Conservation (phyloP, 2,113 vertebrate genomes). For the Anhinga anhinga region DNA sequence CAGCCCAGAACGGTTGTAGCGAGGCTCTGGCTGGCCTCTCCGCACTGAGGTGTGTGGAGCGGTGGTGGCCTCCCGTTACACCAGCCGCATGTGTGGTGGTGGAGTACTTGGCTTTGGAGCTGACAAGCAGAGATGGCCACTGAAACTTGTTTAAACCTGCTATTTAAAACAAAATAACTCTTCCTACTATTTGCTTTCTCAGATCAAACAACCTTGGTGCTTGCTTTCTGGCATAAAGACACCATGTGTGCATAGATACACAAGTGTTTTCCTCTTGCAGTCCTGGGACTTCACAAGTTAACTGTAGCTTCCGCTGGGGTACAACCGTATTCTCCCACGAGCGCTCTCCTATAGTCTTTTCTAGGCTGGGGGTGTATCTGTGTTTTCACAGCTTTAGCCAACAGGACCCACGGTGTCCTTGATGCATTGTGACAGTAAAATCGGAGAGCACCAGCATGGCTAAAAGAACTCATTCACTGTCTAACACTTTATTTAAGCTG, state of each 20-base stretch:
- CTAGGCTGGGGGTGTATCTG: neutral
- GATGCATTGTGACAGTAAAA: neutral
- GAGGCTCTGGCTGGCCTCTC: neutral
- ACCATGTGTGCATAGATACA: neutral
- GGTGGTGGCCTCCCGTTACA: neutral
- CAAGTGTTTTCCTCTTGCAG: neutral
- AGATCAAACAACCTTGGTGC: neutral
- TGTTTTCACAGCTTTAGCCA: neutral
- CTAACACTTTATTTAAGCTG: neutral
- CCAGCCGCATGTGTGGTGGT: neutral
- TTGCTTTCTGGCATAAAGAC: neutral
- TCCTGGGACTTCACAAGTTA: neutral
- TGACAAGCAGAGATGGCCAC: neutral
- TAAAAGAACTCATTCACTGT: neutral
- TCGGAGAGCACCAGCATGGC: neutral
- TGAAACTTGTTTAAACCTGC: neutral
- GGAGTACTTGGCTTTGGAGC: neutral
- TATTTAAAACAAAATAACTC: neutral
- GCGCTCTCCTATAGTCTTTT: neutral
- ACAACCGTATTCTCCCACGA: neutral
- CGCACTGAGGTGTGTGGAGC: neutral
- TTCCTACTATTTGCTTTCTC: neutral
- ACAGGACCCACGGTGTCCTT: too few relatives aligned
- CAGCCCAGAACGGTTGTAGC: neutral
- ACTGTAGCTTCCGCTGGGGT: neutral